A percentile compares a stretch with the other conserved stretches of the same genome.
phyloP scores from a whole-genome alignment of 2,113 vertebrate genomes.

The Prionailurus viverrinus region DNA sequence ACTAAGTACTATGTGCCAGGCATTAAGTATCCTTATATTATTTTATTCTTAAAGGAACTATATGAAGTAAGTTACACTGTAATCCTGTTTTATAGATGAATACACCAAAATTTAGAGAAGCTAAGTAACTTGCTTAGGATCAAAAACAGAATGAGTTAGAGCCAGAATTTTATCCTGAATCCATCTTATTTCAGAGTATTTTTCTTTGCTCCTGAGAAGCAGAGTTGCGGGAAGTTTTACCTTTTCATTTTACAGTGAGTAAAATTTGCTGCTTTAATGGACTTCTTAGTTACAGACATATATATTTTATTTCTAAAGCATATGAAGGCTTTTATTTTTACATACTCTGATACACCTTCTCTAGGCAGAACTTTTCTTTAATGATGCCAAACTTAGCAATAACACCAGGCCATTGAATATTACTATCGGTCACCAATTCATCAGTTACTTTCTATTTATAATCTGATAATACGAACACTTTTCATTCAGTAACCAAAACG shows the following conservation, averaged over 20 bases:
- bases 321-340: slow-evolving; percentile 4
- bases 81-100: background rate
- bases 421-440: background rate
- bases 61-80: slow-evolving; percentile 1
- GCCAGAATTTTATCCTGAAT: slow-evolving; percentile 38
- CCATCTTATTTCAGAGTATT: background rate
- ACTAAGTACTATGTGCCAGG: background rate
- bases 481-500: background rate
- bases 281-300: background rate
- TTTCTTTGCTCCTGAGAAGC: background rate
- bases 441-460: background rate
- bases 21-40: background rate
- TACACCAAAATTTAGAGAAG: slow-evolving; percentile 11
- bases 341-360: background rate
- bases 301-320: slow-evolving; percentile 41
- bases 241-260: slow-evolving; percentile 48
- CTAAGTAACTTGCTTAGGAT: background rate
- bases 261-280: background rate
- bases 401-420: background rate
- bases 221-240: background rate
- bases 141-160: slow-evolving; percentile 18
- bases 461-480: background rate
- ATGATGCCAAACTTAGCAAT: background rate
- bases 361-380: background rate
- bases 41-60: background rate